Percentiles rank a stretch among this genome's conserved stretches.
These are phyloP conservation scores for Turnix velox DNA, from an alignment of 2,113 vertebrate genomes.

Conservation along the genomic window DNA sequence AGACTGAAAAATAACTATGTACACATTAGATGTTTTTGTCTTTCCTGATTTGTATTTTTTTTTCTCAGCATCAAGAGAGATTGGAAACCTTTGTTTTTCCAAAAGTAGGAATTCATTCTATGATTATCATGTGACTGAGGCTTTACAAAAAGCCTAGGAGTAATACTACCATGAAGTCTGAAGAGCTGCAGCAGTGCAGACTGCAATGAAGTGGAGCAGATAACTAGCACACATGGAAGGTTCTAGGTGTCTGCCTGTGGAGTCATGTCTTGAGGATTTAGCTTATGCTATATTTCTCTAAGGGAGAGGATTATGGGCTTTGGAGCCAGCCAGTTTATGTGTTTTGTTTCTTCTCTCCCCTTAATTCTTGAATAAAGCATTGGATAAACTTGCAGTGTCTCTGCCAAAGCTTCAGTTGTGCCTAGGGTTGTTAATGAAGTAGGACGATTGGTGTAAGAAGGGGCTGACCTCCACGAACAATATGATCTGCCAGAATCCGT, in stretches of 20 bases:
- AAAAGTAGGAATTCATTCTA: neutral
- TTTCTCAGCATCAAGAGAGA: neutral
- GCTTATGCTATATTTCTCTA: neutral
- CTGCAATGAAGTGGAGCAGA: neutral
- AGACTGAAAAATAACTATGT: neutral
- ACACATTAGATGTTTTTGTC: neutral
- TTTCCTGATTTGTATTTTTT: neutral
- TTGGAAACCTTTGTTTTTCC: neutral
- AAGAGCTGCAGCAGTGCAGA: neutral
- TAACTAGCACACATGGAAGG: neutral
- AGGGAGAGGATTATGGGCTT: constrained; percentile 19
- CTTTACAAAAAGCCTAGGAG: neutral
- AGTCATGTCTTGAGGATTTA: neutral
- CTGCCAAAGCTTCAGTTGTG: neutral
- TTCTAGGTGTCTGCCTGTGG: neutral
- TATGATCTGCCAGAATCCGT: too few species aligned
- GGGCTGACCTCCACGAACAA: too few species aligned
- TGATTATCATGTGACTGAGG: neutral
- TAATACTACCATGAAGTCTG: neutral
- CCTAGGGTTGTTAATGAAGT: too few species aligned
- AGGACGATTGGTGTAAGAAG: too few species aligned
- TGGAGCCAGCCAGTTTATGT: neutral
- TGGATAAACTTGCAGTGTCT: neutral
- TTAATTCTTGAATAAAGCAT: neutral
- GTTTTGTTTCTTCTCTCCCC: neutral